Evolutionary conservation across 2,113 vertebrate species (phyloP).

Genomic region (Tenebrosternarchus preto): DNA sequence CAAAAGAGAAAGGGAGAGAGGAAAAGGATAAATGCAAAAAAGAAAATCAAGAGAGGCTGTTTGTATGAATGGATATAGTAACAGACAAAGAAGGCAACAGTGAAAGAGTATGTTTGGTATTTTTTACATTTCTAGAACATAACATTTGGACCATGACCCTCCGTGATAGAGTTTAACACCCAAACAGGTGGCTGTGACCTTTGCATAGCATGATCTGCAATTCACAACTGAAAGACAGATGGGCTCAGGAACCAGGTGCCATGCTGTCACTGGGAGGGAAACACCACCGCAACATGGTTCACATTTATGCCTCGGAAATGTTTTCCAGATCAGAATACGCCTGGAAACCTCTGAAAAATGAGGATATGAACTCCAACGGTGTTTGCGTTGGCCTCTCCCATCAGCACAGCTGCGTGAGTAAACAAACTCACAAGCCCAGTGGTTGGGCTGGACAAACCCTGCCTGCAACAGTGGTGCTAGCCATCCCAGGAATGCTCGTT

Average conservation of each 20-base stretch:
- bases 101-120: background rate
- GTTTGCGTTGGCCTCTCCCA: slow-evolving; percentile 17
- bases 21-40: background rate
- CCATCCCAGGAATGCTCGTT: background rate
- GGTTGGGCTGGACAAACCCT: slow-evolving; percentile 5
- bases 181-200: slow-evolving; percentile 22
- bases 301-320: slow-evolving; percentile 15
- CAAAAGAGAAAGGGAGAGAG: background rate
- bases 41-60: background rate
- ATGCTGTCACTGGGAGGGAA: background rate
- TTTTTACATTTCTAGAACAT: background rate
- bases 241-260: background rate
- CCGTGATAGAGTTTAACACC: slow-evolving; percentile 41
- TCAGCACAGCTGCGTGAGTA: slow-evolving; percentile 30
- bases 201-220: slow-evolving; percentile 19
- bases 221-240: slow-evolving; percentile 7
- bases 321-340: slow-evolving; percentile 28
- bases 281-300: slow-evolving; percentile 14
- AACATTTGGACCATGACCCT: slow-evolving; percentile 39
- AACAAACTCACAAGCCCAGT: slow-evolving; percentile 38
- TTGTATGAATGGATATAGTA: background rate
- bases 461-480: background rate
- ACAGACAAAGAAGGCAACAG: background rate
- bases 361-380: slow-evolving; percentile 24
- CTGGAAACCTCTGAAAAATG: slow-evolving; percentile 33